These are phyloP conservation scores for Pogonus chalceus DNA, from an alignment of 1,140 invertebrate species.

Conservation along the genomic window DNA sequence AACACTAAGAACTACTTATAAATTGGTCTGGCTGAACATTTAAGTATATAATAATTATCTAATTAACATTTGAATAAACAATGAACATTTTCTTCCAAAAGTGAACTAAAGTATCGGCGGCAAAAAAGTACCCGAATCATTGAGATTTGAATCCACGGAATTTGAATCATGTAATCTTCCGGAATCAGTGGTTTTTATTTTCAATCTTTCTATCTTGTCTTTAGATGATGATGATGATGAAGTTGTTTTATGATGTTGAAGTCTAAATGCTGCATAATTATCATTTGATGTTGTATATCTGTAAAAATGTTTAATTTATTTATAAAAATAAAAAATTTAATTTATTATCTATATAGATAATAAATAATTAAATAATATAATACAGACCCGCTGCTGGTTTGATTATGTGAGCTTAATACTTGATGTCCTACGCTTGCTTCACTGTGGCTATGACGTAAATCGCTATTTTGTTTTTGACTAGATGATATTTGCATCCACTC, in stretches of 20 bases:
- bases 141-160: conserved; percentile 45
- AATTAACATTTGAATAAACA: not conserved
- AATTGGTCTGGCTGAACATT: conserved; percentile 1
- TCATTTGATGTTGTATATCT: not conserved
- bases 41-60: not conserved
- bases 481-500: conserved; percentile 51
- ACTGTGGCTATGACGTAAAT: conserved; percentile 31
- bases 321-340: too few species aligned
- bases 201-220: conserved; percentile 12
- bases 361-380: too few species aligned
- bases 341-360: too few species aligned
- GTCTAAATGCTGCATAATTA: not conserved
- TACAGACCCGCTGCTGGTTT: not conserved
- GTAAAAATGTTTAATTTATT: too few species aligned
- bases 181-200: conserved; percentile 31
- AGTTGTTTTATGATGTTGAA: not conserved
- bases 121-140: conserved; percentile 55
- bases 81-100: not conserved
- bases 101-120: conserved; percentile 46
- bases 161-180: conserved; percentile 25
- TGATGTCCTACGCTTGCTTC: conserved; percentile 31
- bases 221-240: not conserved
- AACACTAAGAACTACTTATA: not conserved
- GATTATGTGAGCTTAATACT: not conserved
- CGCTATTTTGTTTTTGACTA: conserved; percentile 16